Evolutionary conservation across 2,888 invertebrate genomes (phyloP).

Genomic region (Harpagoxenus sublaevis): DNA sequence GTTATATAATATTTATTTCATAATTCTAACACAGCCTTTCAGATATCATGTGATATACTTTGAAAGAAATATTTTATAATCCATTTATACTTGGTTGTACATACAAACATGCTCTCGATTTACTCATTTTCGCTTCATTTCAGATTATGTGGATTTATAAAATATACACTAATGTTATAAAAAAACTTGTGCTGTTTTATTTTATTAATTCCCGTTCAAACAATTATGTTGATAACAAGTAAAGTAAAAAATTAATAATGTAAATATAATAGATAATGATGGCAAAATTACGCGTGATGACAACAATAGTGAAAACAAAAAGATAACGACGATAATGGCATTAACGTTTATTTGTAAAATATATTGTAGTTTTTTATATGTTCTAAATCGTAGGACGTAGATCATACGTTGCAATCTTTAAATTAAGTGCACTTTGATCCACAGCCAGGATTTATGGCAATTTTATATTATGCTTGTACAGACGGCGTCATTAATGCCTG

Average conservation of each 20-base stretch:
- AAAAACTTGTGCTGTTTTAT: slow-evolving; percentile 5
- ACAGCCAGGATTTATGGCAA: slow-evolving; percentile 63
- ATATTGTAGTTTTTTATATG: background rate
- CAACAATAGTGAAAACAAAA: background rate
- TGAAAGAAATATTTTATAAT: slow-evolving; percentile 72
- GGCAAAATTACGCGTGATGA: background rate
- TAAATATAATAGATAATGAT: background rate
- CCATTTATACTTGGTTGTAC: slow-evolving; percentile 75
- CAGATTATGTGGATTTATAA: slow-evolving; percentile 69
- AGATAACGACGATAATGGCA: background rate
- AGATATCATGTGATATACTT: slow-evolving; percentile 70
- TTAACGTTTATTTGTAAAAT: slow-evolving; percentile 12
- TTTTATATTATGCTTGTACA: slow-evolving; percentile 23
- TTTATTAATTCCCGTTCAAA: slow-evolving; percentile 28
- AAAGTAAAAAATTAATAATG: slow-evolving; percentile 7
- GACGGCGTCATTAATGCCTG: too few species aligned
- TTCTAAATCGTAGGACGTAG: slow-evolving; percentile 2
- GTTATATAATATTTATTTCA: slow-evolving; percentile 56
- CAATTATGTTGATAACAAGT: background rate
- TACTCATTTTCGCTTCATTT: slow-evolving; percentile 75
- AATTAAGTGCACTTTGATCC: slow-evolving; percentile 60
- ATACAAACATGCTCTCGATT: slow-evolving; percentile 66
- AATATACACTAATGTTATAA: slow-evolving; percentile 62
- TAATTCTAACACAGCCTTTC: slow-evolving; percentile 58
- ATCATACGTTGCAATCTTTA: slow-evolving; percentile 46